Evolutionary conservation across 2,797 vertebrate species (phyloP).

Genomic region (Rhyacichthys aspro): DNA sequence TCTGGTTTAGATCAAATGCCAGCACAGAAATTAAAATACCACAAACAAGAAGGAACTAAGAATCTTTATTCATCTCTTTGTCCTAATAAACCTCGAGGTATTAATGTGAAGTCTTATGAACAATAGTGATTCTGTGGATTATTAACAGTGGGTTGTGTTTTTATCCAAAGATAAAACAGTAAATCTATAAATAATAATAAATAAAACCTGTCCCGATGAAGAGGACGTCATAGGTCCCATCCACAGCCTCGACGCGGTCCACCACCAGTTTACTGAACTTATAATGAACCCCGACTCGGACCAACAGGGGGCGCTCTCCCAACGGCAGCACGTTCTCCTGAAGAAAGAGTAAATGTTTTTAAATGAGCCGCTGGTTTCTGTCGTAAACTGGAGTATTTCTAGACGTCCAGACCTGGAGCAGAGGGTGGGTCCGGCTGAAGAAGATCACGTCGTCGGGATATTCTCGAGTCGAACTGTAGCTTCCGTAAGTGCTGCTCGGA

Average conservation of each 20-base stretch:
- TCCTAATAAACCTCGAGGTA: too few species aligned
- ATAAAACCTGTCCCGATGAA: conserved; percentile 86
- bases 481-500: conserved; percentile 85
- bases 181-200: too few species aligned
- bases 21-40: too few species aligned
- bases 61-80: too few species aligned
- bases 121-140: too few species aligned
- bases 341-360: conserved; percentile 26
- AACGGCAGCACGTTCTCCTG: conserved; percentile 80
- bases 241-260: conserved; percentile 84
- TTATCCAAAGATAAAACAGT: too few species aligned
- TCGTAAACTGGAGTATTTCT: neutral
- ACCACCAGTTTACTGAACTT: conserved; percentile 84
- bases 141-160: too few species aligned
- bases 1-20: too few species aligned
- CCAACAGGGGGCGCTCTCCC: conserved; percentile 80
- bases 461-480: conserved; percentile 82
- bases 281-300: conserved; percentile 82
- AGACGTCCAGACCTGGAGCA: conserved; percentile 67
- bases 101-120: too few species aligned
- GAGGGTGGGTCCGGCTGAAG: conserved; percentile 84
- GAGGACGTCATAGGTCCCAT: conserved; percentile 82
- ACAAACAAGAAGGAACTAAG: too few species aligned
- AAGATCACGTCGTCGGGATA: conserved; percentile 87
- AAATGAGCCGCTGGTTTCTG: neutral